A percentile compares a stretch with the other conserved stretches of the same genome.
These are phyloP conservation scores for Romanomermis culicivorax DNA, from an alignment of 2,888 invertebrate species.

Conservation along the genomic window DNA sequence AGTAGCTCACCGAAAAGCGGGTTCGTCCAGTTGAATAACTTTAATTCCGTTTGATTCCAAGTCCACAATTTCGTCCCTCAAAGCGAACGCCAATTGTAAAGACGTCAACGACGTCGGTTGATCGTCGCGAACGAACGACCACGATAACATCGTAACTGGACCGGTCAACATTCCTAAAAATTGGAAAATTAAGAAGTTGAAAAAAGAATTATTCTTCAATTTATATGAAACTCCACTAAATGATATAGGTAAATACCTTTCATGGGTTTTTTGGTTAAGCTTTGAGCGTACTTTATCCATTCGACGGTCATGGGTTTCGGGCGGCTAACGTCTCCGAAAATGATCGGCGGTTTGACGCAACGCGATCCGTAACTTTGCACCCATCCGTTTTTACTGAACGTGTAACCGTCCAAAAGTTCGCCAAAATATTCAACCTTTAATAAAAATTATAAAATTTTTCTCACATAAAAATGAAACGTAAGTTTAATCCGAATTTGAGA, in stretches of 20 bases:
- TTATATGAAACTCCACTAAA: too few relatives aligned
- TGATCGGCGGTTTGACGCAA: conserved; percentile 10
- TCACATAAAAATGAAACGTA: too few relatives aligned
- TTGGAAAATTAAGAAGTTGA: too few relatives aligned
- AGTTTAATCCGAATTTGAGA: too few relatives aligned
- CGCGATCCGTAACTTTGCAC: conserved; percentile 12
- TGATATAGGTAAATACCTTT: conserved; percentile 4
- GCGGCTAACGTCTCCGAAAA: conserved; percentile 11
- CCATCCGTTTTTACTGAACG: conserved; percentile 11
- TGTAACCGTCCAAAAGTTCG: conserved; percentile 9
- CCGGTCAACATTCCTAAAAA: conserved; percentile 14
- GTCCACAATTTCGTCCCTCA: conserved; percentile 14
- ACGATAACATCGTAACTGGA: conserved; percentile 14
- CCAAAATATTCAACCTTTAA: conserved; percentile 11
- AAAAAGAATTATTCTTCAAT: too few relatives aligned
- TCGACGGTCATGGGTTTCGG: conserved; percentile 9
- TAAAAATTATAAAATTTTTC: too few relatives aligned
- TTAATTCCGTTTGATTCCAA: conserved; percentile 14
- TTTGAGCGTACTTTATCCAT: conserved; percentile 12
- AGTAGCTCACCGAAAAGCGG: conserved; percentile 8
- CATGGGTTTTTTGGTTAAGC: conserved; percentile 11
- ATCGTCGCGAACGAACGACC: conserved; percentile 12
- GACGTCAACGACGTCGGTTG: conserved; percentile 4
- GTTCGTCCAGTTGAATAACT: conserved; percentile 16
- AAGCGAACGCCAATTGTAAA: conserved; percentile 11